A percentile compares a stretch with the other conserved stretches of the same genome.
Conservation (phyloP, 2,113 vertebrate species). For the Eleginops maclovinus region DNA sequence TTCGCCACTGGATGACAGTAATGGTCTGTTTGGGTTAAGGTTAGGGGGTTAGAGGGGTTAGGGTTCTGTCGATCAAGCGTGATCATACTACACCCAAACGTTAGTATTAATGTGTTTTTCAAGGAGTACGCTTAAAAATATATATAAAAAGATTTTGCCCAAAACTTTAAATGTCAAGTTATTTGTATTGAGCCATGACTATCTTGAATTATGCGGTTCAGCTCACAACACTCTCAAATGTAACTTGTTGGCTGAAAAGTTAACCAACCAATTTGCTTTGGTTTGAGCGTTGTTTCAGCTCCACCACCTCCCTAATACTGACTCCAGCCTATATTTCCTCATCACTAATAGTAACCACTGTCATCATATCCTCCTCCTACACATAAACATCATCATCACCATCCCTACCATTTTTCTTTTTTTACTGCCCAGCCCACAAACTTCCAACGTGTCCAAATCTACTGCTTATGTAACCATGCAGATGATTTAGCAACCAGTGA, state of each 20-base stretch:
- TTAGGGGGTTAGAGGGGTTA: too few species aligned
- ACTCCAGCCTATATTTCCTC: conserved; percentile 25
- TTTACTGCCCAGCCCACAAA: conserved; percentile 59
- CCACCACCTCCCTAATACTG: conserved; percentile 18
- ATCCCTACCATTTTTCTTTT: conserved; percentile 18
- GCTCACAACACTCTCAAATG: too few species aligned
- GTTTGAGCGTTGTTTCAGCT: neutral
- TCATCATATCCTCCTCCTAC: conserved; percentile 43
- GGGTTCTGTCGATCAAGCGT: too few species aligned
- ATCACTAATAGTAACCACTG: conserved; percentile 20
- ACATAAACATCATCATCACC: conserved; percentile 29
- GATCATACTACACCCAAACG: too few species aligned
- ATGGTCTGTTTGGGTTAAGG: too few species aligned
- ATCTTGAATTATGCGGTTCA: too few species aligned
- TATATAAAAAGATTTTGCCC: too few species aligned
- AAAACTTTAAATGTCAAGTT: too few species aligned
- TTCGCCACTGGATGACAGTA: too few species aligned
- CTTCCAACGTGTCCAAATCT: conserved; percentile 71
- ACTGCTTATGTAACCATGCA: conserved; percentile 76
- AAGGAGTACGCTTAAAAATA: too few species aligned
- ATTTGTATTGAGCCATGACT: too few species aligned
- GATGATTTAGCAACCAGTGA: conserved; percentile 63
- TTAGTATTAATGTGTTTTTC: too few species aligned
- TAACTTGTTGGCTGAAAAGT: neutral
- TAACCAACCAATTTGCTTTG: neutral